These are phyloP conservation scores for Crotalus horridus DNA, from an alignment of 2,113 vertebrate species.

Conservation along the genomic window DNA sequence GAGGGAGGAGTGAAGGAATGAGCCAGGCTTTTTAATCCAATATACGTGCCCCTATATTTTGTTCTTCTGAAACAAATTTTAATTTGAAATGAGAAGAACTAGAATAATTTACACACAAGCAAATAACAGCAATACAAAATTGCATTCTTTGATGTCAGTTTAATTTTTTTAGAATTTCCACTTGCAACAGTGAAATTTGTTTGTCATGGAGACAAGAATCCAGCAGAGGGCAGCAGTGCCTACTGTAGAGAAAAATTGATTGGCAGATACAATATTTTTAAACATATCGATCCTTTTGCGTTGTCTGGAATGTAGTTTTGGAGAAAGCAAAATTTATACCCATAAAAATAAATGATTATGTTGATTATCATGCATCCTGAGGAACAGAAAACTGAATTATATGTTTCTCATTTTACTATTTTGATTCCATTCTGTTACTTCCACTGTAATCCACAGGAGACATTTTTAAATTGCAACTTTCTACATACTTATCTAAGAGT, in stretches of 20 bases:
- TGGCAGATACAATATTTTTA: conserved; percentile 72
- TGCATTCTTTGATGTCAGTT: not conserved
- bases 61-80: not conserved
- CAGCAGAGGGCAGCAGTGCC: conserved; percentile 92
- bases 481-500: not conserved
- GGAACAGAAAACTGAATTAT: conserved; percentile 23
- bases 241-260: conserved; percentile 75
- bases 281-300: conserved; percentile 68
- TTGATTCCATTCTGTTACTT: conserved; percentile 3
- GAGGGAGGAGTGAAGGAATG: not conserved
- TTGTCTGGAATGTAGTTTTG: conserved; percentile 68
- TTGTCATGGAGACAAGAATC: conserved; percentile 80
- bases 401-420: not conserved
- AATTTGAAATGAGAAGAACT: not conserved
- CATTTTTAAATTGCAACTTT: not conserved
- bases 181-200: conserved; percentile 70
- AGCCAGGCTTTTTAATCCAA: not conserved
- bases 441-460: not conserved
- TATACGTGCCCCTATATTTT: not conserved
- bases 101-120: not conserved
- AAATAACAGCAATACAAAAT: conserved; percentile 2
- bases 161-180: conserved; percentile 73
- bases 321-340: conserved; percentile 78
- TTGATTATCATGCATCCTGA: conserved; percentile 75
- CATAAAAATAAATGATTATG: conserved; percentile 70